Evolutionary conservation across 2,797 vertebrate genomes (phyloP).

Genomic region (Diglossa cyanea): DNA sequence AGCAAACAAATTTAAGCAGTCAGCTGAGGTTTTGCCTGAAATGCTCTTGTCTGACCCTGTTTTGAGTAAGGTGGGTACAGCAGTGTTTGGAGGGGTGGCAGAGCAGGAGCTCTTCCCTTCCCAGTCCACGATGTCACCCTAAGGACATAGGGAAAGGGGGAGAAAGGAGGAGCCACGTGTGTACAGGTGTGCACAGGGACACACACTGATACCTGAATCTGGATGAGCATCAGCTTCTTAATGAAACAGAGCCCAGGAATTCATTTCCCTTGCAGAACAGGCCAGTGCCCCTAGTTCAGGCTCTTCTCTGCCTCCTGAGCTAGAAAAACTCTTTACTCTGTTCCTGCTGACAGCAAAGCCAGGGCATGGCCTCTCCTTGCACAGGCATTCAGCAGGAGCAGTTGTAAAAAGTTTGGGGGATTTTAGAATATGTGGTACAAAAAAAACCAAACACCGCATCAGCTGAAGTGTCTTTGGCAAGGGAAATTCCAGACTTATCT

Average conservation of each 20-base stretch:
- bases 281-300: not conserved
- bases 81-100: not conserved
- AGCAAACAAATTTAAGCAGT: not conserved
- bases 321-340: not conserved
- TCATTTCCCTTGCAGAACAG: not conserved
- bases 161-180: not conserved
- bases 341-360: not conserved
- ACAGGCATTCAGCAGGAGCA: not conserved
- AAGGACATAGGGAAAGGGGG: not conserved
- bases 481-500: conserved; percentile 57
- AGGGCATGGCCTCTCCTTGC: not conserved
- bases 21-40: not conserved
- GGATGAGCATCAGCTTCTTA: not conserved
- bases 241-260: not conserved
- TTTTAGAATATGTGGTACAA: not conserved
- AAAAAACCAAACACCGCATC: not conserved
- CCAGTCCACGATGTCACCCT: rapidly evolving
- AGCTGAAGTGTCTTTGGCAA: not conserved
- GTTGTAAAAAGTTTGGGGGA: not conserved
- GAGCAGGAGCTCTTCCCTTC: not conserved
- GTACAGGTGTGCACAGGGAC: rapidly evolving
- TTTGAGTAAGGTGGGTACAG: not conserved
- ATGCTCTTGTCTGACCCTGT: not conserved
- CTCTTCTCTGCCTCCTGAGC: not conserved
- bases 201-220: not conserved